Evolutionary conservation across 2,113 vertebrate species (phyloP), one percentile per base, ranked within the genome.

Genomic region (Plectropomus leopardus): DNA sequence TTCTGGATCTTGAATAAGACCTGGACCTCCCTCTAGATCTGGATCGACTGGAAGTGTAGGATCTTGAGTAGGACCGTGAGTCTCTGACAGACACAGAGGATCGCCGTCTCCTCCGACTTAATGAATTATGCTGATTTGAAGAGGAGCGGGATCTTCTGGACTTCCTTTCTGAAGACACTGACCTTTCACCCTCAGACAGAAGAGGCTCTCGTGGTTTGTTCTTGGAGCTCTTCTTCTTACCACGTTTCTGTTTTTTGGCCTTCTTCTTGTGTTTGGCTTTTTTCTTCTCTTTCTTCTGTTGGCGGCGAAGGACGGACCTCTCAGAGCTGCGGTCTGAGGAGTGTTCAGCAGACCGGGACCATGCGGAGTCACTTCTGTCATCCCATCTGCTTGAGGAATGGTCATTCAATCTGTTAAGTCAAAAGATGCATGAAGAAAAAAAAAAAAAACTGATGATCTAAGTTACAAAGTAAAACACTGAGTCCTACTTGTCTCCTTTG

Each of bases 191-290:
- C 11, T 96, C 95, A 26, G 96, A 94, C 0, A 80, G 88, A 0
- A 87, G 58, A 0, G 90, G 69, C 0, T 92, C 79, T 81, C 92
- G 94, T 50, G 89, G 93, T 87, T 96, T 96, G 0, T 50, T 92
- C 88, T 96, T 97, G 44, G 88, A 80, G 57, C 69, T 82, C 74
- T 96, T 98, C 87, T 96, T 97, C 89, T 97, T 97, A 68, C 92
- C 89, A 60, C 95, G 97, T 59, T 98, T 99, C 34, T 93, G 96
- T 90, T 98, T 99, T 92, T 97, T 99, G 19, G 95, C 89, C 85
- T 98, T 99, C 91, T 97, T 99, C 92, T 97, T 99, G 70, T 92
- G 97, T 58, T 98, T 99, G 71, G 92, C 72, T 80, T 97, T 99
- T 88, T 97, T 98, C 84, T 97, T 97, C 54, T 96, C 97, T 63